phyloP scores from a whole-genome alignment of 64 coral and sea anemone species.

The Stylophora pistillata region DNA sequence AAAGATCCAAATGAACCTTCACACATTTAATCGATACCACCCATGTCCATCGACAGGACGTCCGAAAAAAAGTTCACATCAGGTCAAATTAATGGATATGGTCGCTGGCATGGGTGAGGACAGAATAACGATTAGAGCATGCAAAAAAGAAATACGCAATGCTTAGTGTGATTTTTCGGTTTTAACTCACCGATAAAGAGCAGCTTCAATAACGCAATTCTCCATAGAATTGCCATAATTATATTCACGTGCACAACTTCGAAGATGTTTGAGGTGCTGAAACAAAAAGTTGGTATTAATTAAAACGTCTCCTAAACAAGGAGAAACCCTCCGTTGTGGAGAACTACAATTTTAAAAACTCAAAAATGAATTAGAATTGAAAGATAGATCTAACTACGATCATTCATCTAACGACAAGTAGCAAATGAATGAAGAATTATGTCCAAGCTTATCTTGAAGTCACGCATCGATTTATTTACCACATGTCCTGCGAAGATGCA shows the following conservation, averaged over 20 bases:
- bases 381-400: too few species aligned
- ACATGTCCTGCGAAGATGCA: neutral
- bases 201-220: neutral
- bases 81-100: neutral
- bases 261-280: neutral
- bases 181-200: neutral
- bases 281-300: neutral
- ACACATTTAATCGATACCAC: too few species aligned
- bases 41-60: too few species aligned
- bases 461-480: neutral
- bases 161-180: neutral
- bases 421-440: neutral
- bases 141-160: neutral
- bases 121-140: neutral
- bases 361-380: neutral
- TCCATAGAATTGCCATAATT: neutral
- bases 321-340: neutral
- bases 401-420: too few species aligned
- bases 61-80: too few species aligned
- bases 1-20: too few species aligned
- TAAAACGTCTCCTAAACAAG: neutral
- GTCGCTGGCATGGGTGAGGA: neutral
- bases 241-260: slow-evolving; percentile 12
- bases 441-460: neutral
- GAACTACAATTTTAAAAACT: neutral